Evolutionary conservation across 2,888 invertebrate species (phyloP).

Genomic region (Tenthredo scrophulariae): DNA sequence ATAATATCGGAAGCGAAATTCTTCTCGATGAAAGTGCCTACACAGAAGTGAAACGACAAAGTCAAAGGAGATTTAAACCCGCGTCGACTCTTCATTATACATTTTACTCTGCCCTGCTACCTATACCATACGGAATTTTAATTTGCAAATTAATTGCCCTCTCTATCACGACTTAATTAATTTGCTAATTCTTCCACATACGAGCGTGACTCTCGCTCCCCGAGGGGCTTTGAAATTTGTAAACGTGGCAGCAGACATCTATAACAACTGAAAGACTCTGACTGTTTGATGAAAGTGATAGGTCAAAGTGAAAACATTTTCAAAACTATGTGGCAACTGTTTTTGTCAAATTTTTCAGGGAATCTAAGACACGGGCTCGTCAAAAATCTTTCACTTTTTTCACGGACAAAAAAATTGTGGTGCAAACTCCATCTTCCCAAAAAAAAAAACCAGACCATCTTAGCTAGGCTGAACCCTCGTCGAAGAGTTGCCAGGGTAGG

Average conservation of each 20-base stretch:
- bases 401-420: background rate
- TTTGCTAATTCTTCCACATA: constrained; percentile 10
- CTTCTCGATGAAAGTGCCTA: background rate
- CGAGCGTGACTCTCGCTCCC: background rate
- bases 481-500: background rate
- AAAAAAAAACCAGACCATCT: constrained; percentile 12
- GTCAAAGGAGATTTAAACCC: constrained; percentile 9
- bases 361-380: background rate
- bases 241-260: background rate
- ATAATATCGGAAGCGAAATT: background rate
- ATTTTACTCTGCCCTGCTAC: background rate
- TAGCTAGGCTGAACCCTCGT: background rate
- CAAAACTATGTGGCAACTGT: background rate
- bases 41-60: background rate
- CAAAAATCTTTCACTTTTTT: background rate
- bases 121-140: background rate
- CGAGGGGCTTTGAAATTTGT: constrained; percentile 11
- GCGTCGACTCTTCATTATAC: background rate
- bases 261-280: background rate
- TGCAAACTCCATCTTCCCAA: background rate
- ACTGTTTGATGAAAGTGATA: background rate
- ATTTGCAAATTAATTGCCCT: constrained; percentile 29
- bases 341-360: background rate
- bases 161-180: constrained; percentile 27
- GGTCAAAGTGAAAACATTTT: background rate